Base-by-base conservation (phyloP, 2,113 vertebrate genomes). In the Cebus imitator region DNA sequence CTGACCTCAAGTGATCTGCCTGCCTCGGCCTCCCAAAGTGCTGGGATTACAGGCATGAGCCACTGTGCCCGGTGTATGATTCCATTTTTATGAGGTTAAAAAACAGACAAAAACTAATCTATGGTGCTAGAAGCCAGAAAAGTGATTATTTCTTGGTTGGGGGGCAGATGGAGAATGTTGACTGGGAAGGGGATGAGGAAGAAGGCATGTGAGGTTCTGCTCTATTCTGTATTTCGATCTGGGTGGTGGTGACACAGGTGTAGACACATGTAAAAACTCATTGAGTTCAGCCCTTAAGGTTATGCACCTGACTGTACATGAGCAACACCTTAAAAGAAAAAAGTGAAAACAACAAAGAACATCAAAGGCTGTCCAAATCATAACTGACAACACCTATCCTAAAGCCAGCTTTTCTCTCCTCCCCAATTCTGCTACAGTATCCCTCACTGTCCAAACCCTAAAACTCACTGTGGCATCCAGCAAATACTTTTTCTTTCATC, bases 261-360 rank as follows among this genome's bases (percentile, higher is more conserved):
- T 57, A 57, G 45, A 75, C 37, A 37, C 75, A 37, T 32, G n/a
- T 91, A 75, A 95, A 82, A 43, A 83, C 9, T 48, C 43, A 75
- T 86, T 17, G 20, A 48, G 25, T 17, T 48, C 20, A 6, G 32
- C 70, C n/a, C 23, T 81, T 86, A 68, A 85, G 73, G 73, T 73
- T 52, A 10, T 72, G 35, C 8, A n/a, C 50, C 58, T 32, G n/a
- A 86, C 30, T 82, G 21, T 92, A 84, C 25, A n/a, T 79, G 40
- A 92, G 32, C 68, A 82, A 88, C 18, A 48, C 68, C 37, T 96
- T 37, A 83, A 91, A 64, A 73, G 43, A 23, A 37, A 87, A 75
- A 61, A 75, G 8, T 80, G 45, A 95, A 92, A 95, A 75, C 57
- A 76, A 64, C 16, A 50, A 95, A 92, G 45, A 75, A 35, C 78